These are phyloP conservation scores for Acanthosoma haemorrhoidale DNA, from an alignment of 2,888 invertebrate species.

Conservation along the genomic window DNA sequence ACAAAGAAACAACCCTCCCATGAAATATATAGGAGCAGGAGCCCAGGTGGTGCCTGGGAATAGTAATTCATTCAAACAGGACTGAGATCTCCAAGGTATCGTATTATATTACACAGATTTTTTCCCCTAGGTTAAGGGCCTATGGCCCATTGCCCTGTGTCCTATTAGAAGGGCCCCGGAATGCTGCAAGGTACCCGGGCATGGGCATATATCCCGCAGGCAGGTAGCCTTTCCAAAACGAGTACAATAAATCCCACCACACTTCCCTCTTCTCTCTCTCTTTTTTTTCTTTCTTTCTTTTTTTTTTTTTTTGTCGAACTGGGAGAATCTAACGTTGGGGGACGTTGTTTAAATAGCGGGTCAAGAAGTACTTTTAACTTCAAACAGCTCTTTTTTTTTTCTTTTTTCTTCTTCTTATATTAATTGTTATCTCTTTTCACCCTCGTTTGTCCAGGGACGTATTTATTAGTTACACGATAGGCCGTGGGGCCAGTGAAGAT, in stretches of 20 bases:
- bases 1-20: background rate
- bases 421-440: background rate
- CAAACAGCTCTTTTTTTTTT: background rate
- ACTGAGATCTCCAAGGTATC: background rate
- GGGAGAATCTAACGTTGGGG: background rate
- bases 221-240: background rate
- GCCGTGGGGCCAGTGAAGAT: no score
- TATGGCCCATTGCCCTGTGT: background rate
- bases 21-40: no score
- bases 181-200: background rate
- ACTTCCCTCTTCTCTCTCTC: background rate
- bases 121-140: background rate
- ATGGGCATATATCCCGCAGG: background rate
- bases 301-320: background rate
- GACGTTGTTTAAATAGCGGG: background rate
- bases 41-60: background rate
- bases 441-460: no score
- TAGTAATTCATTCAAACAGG: background rate
- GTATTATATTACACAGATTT: background rate
- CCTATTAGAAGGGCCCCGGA: background rate
- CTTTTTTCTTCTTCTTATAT: background rate
- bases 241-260: background rate
- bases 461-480: background rate
- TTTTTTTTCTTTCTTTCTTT: background rate
- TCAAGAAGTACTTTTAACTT: no score